A percentile compares a stretch with the other conserved stretches of the same genome.
These are phyloP conservation scores for Liasis olivaceus DNA, from an alignment of 2,797 vertebrate genomes.

Conservation along the genomic window DNA sequence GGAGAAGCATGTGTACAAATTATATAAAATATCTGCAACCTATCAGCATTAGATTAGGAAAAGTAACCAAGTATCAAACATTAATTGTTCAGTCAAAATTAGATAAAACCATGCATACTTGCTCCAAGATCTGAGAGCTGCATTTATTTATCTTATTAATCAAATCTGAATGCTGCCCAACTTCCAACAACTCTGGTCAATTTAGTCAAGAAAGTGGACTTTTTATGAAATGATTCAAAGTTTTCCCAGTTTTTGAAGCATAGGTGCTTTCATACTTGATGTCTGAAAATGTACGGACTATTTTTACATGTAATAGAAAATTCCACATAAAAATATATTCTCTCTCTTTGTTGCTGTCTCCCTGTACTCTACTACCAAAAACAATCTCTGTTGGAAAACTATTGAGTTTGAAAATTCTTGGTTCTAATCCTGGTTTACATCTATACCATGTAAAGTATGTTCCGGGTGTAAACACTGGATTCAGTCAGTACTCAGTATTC, in stretches of 20 bases:
- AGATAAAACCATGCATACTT: neutral
- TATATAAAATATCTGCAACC: neutral
- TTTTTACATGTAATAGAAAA: neutral
- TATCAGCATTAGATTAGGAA: neutral
- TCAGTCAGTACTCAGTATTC: neutral
- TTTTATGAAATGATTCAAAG: neutral
- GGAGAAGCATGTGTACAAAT: neutral
- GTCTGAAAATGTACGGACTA: neutral
- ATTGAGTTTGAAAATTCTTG: neutral
- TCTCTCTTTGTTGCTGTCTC: neutral
- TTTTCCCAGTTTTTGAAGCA: neutral
- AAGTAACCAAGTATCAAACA: neutral
- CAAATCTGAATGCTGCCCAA: neutral
- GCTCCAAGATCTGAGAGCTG: neutral
- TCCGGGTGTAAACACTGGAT: neutral
- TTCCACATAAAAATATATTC: neutral
- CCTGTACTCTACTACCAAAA: neutral
- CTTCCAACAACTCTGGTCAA: neutral
- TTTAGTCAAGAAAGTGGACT: neutral
- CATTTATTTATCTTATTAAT: neutral
- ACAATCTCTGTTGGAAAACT: neutral
- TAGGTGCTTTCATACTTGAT: neutral
- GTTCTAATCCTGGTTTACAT: neutral
- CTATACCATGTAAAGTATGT: neutral
- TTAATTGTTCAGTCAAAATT: neutral